Evolutionary conservation across 2,113 vertebrate genomes (phyloP), one percentile per base, ranked within the genome.

Genomic region (Cololabis saira): DNA sequence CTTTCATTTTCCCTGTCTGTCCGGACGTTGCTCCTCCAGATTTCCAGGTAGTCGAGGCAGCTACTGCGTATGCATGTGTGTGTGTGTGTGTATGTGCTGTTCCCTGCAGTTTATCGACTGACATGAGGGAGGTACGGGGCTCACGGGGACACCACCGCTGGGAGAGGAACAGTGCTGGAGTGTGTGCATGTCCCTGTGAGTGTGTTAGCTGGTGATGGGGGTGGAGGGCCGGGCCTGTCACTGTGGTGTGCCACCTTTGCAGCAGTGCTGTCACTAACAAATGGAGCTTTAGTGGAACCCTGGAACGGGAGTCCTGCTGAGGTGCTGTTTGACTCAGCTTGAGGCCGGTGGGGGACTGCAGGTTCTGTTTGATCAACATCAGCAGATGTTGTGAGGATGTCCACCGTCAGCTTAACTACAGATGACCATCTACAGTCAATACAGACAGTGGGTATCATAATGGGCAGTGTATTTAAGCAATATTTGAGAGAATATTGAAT

Each of bases 301-400:
- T 70, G 74, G 79, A 81, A 88, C 82, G 87, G 76, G 78, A 69
- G 73, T 82, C 86, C 72, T 80, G 86, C 90, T 88, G 90, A 51
- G 87, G 78, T 78, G 60, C 78, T 88, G 84, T 90, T 82, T 81
- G 85, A 83, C 80, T 90, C 87, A 88, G 85, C 80, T 82, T 79
- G 86, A 57, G 65, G 81, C 84, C 81, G 24, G 80, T 60, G 71
- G 77, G 64, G 64, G 76, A 73, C 77, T 71, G 78, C 79, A 68
- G 88, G 82, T 87, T 87, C 56, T 90, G 87, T 91, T 90, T 86
- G 88, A 90, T 89, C 87, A 91, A 90, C 90, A 90, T 79, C 81
- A 90, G 81, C 21, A 22, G 59, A 87, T 73, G 74, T 80, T 80
- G 74, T 72, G 80, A 83, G 76, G 76, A 71, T 72, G 76, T 85